Evolutionary conservation across 2,797 vertebrate species (phyloP), one percentile per base, ranked within the genome.

Genomic region (Garrulus glandarius): DNA sequence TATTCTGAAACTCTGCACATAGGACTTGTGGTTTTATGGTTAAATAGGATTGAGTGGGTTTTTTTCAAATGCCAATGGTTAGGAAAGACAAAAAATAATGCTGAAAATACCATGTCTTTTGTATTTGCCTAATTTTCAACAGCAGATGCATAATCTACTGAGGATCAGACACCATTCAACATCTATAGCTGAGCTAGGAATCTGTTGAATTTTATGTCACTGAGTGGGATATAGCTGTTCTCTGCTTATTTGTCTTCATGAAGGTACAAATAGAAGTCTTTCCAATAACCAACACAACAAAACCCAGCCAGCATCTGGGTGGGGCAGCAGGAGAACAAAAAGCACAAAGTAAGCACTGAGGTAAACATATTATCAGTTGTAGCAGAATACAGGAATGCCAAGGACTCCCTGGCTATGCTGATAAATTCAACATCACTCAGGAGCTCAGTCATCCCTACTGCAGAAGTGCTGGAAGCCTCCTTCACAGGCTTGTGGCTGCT

Each of bases 291-390:
- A 32, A 36, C 34, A 30, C 1, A 37, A 74, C 2, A 49, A 71
- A 60, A 64, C 9, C 2, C 8, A 47, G 6, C 4, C 0, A 0
- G 41, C 26, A 37, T 32, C 21, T 77, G 32, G 1, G 9, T 9
- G 4, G 10, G 20, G 9, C 36, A 77, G 17, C 20, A 72, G 24
- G 24, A 80, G 17, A 91, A 59, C 23, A 71, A 88, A 86, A 83
- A 84, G 1, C 22, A 56, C 6, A 32, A 72, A 69, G 22, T 29
- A 85, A 72, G 10, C 9, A 36, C 36, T 52, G 36, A 71, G 16
- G 14, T 43, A 68, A 72, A 39, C 13, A 4, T 37, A 34, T n/a
- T 13, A 20, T 30, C 16, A 46, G 8, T 36, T n/a, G 17, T 8
- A 55, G 24, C 41, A 89, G 43, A 81, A 44, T 21, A 53, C 3